These are phyloP conservation scores for Cosmorhoe ocellata DNA, from an alignment of 2,888 invertebrate genomes.

Conservation along the genomic window DNA sequence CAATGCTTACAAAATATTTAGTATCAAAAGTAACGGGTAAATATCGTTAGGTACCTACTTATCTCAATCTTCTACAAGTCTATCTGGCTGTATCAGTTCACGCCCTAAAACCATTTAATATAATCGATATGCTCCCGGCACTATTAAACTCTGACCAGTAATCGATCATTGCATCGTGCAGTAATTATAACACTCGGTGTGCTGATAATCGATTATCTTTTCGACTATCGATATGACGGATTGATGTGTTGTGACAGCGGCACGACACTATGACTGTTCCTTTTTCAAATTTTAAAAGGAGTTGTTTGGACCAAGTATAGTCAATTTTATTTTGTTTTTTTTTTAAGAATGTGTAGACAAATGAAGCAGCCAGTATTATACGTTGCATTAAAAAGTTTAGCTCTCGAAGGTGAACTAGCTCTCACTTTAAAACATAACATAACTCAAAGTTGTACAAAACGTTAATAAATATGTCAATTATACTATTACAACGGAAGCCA, in stretches of 20 bases:
- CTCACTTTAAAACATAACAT: constrained; percentile 1
- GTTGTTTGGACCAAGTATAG: neutral
- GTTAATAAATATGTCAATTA: constrained; percentile 30
- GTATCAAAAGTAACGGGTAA: too few species aligned
- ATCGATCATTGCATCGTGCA: constrained; percentile 35
- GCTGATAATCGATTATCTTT: constrained; percentile 26
- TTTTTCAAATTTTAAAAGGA: constrained; percentile 11
- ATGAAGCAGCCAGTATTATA: too few species aligned
- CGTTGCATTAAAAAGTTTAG: neutral
- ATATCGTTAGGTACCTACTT: too few species aligned
- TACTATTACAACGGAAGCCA: constrained; percentile 24
- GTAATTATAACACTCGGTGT: constrained; percentile 37
- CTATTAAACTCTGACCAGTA: constrained; percentile 20
- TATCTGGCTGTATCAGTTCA: constrained; percentile 14
- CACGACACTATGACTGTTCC: constrained; percentile 21
- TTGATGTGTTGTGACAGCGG: constrained; percentile 34
- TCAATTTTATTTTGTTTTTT: too few species aligned
- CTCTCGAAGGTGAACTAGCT: constrained; percentile 7
- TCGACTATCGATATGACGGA: constrained; percentile 27
- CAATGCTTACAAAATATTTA: too few species aligned
- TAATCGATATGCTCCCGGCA: constrained; percentile 28
- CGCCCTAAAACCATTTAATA: constrained; percentile 15
- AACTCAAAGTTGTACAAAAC: constrained; percentile 20
- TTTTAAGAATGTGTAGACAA: too few species aligned
- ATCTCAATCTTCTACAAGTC: constrained; percentile 1